Percentiles rank a stretch among this genome's conserved stretches.
phyloP scores from a whole-genome alignment of 2,888 invertebrate genomes.

The Drosophila kuntzei region DNA sequence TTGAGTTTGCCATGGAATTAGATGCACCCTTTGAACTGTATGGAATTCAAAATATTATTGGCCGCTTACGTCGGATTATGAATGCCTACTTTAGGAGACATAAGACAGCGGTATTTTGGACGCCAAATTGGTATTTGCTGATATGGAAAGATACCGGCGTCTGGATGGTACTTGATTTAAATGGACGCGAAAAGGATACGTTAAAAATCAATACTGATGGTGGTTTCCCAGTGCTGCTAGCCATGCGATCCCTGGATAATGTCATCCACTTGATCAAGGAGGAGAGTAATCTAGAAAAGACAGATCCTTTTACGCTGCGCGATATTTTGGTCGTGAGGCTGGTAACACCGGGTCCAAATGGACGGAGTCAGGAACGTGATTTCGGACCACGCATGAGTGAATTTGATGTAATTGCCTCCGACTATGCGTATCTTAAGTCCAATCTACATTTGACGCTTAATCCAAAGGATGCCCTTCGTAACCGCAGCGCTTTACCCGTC shows the following conservation, averaged over 20 bases:
- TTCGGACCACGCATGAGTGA: conserved; percentile 74
- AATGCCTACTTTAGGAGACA: conserved; percentile 69
- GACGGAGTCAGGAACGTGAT: conserved; percentile 66
- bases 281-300: conserved; percentile 65
- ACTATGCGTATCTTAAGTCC: conserved; percentile 80
- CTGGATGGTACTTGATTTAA: conserved; percentile 82
- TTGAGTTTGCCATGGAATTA: conserved; percentile 76
- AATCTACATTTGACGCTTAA: conserved; percentile 78
- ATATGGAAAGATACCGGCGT: conserved; percentile 79
- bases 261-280: conserved; percentile 75
- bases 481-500: conserved; percentile 82
- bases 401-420: conserved; percentile 76
- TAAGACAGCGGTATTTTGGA: conserved; percentile 69
- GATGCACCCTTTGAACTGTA: conserved; percentile 61
- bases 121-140: conserved; percentile 74
- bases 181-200: conserved; percentile 73
- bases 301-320: conserved; percentile 69
- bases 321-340: conserved; percentile 77
- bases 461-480: conserved; percentile 72
- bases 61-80: conserved; percentile 53
- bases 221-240: conserved; percentile 76
- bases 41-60: conserved; percentile 30
- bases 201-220: conserved; percentile 59
- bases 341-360: conserved; percentile 69
- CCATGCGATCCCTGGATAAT: conserved; percentile 76